Evolutionary conservation across 2,113 vertebrate genomes (phyloP), one percentile per base, ranked within the genome.

Genomic region (Emydura subglobosa): DNA sequence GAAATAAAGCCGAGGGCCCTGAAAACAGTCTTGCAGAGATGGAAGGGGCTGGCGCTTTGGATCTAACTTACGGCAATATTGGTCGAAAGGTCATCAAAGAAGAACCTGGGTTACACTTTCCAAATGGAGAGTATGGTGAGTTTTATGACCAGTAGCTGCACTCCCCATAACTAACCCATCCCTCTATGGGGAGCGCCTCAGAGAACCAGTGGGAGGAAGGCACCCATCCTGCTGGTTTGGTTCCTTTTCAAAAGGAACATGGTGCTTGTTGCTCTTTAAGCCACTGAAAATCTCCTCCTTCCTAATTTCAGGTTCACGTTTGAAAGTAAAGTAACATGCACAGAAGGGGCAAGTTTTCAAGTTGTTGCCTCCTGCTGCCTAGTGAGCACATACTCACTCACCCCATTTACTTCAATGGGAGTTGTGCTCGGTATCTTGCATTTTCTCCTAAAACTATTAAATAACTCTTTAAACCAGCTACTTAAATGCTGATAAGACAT

Each of bases 21-120:
- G 99, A 99, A 44, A 96, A 6, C 2, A 47, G 89, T 3, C 84
- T 95, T 82, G 19, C 95, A 17, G 98, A 99, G 76, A 86, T 95
- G 22, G 99, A 99, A 98, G 98, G 98, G n/a, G 97, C 98, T 1
- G 97, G 99, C 47, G 99, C 99, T 89, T 97, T 99, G 95, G 99
- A 99, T 98, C 98, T 99, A 94, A 99, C 99, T 2, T 98, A 98
- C 0, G 98, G 98, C 88, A 99, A 88, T 87, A 97, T 98, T 31
- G 98, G 97, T 74, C 98, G 98, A 59, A 98, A 99, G 97, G 92
- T 96, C 39, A 98, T 99, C 88, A 99, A 99, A 86, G 98, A 99
- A 91, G 99, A 99, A 54, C 99, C 98, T 0, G 98, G 99, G 78
- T 68, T 98, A 83, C 95, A 98, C 16, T 98, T 98, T 86, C 85